Base-by-base conservation (phyloP, 2,797 vertebrate species). In the Argyrosomus regius region DNA sequence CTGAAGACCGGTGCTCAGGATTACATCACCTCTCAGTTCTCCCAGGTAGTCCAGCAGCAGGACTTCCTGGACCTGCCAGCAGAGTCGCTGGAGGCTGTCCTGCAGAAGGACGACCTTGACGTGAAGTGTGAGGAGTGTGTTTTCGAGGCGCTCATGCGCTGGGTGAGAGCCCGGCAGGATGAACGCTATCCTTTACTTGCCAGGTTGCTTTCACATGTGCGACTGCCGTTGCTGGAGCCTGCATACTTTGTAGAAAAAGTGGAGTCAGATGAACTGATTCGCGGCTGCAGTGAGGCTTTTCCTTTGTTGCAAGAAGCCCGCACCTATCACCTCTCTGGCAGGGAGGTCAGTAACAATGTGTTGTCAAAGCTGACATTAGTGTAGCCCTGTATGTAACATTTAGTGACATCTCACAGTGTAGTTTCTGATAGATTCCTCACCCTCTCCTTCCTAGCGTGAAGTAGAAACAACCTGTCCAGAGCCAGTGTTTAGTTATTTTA, bases 231-330 rank as follows among this genome's bases (percentile, higher is more conserved):
- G 75, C 77, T 99, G 91, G 97, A 99, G 81, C 97, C 97, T 0
- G 97, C 97, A 77, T 99, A 97, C 88, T 97, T 99, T 12, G 97
- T 99, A 64, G 97, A 98, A 74, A 96, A 92, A 6, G 98, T 99
- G 57, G 98, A 99, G 93, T 95, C 96, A 0, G 96, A 99, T 58
- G 94, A 96, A 60, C 92, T 98, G 75, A 96, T 99, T 83, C 95
- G 97, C 10, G 77, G 88, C 80, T 98, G 97, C 80, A 95, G 95
- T 0, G 96, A 98, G 52, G 96, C 94, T 17, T 99, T 99, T 85
- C 94, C 96, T 6, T 90, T 98, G 80, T 88, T 99, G 72, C 98
- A 99, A 91, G 98, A 99, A 92, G 95, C 97, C 39, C 96, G 98
- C 46, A 94, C 91, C 87, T 99, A 97, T 88, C 96, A 99, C 80